Base-by-base conservation (phyloP, 2,888 invertebrate genomes). In the Ochropleura plecta region DNA sequence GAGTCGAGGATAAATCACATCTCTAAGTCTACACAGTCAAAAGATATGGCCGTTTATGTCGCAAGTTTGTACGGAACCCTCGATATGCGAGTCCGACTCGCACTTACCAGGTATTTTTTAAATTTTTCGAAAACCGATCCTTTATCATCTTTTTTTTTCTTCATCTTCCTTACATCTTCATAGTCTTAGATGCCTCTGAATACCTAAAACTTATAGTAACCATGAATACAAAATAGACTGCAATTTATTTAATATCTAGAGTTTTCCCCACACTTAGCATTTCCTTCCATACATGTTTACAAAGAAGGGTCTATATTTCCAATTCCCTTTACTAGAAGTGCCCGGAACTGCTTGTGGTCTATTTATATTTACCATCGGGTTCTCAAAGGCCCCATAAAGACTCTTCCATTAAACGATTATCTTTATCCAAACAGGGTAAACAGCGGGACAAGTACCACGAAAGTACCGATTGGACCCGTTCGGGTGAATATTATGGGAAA, bases 321-420 rank as follows among this genome's bases (percentile, higher is more conserved):
- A 65, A 68, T 78, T 78, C 18, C 49, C 65, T 55, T 63, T 46
- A 57, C 63, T 60, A 44, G 55, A 65, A 60, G 16, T n/a, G 12
- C 49, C n/a, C 40, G 9, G n/a, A 82, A 66, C 65, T 70, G 70
- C 57, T 79, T 70, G 20, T 66, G 65, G 71, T 48, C 53, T 69
- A 53, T 83, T 73, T 82, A 78, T 81, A 79, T 83, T 80, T 69
- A 72, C 69, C 72, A 72, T 44, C 48, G 55, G 48, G 44, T 51
- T 70, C 76, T 53, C 60, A 18, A 30, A 60, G n/a, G 76, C 44
- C 42, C 57, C 30, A 75, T 82, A 82, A 72, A 80, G 62, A 62
- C 46, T 55, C 30, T 78, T 59, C 76, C 53, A 72, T 81, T 73
- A 84, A 81, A 67, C 62, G 62, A 81, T 82, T 68, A 84, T 84